A percentile compares a stretch with the other conserved stretches of the same genome.
These are phyloP conservation scores for Polietes domitor DNA, from an alignment of 2,888 invertebrate genomes.

Conservation along the genomic window DNA sequence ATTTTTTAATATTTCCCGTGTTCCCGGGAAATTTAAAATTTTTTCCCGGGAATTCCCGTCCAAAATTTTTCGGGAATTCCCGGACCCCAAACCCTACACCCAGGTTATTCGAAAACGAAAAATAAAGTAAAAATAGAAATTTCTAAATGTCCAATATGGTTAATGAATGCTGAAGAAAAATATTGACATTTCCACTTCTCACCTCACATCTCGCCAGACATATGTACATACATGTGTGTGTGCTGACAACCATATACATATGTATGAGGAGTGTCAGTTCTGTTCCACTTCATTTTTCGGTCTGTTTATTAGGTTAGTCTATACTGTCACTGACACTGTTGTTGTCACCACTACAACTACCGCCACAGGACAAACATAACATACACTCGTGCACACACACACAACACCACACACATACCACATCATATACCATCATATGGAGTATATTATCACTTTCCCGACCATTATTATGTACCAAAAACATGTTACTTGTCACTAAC, in stretches of 20 bases:
- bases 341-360: neutral
- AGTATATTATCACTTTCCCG: constrained; percentile 16
- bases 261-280: neutral
- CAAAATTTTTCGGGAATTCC: no score
- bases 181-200: no score
- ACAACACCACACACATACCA: neutral
- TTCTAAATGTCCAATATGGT: no score
- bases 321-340: neutral
- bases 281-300: neutral
- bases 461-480: constrained; percentile 12
- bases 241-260: neutral
- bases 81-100: no score
- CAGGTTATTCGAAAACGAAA: no score
- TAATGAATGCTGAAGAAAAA: no score
- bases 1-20: no score
- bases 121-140: no score
- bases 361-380: neutral
- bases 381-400: neutral
- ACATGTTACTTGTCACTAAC: constrained; percentile 34
- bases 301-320: neutral
- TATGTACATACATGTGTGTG: neutral
- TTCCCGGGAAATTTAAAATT: no score
- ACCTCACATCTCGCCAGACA: no score
- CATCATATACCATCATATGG: neutral
- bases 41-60: no score